phyloP scores from a whole-genome alignment of 2,113 vertebrate species.

The Nothobranchius kuhntae region DNA sequence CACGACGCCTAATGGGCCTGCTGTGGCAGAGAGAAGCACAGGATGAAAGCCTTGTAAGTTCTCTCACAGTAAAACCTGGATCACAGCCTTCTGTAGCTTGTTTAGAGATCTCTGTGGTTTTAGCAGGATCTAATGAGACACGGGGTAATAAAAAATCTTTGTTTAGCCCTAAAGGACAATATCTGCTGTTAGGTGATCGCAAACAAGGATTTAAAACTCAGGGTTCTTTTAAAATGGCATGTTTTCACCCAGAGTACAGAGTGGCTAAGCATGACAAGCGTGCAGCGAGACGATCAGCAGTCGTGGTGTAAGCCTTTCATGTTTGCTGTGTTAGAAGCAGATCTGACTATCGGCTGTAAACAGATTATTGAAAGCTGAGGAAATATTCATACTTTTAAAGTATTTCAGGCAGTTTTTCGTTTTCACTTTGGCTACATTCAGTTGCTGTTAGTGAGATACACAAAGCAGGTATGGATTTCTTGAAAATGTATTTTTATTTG shows the following conservation, averaged over 20 bases:
- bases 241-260: constrained; percentile 9
- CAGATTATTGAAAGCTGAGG: constrained; percentile 5
- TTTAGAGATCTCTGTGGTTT: constrained; percentile 27
- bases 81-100: constrained; percentile 22
- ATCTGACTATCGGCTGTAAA: constrained; percentile 34
- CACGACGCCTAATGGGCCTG: constrained; percentile 59
- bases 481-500: too few species aligned
- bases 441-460: not conserved
- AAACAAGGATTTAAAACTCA: constrained; percentile 24
- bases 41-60: constrained; percentile 52
- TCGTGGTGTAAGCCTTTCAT: constrained; percentile 33
- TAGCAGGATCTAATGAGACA: constrained; percentile 3
- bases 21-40: constrained; percentile 52
- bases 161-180: constrained; percentile 16
- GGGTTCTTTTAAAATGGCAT: not conserved
- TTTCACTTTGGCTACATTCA: not conserved
- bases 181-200: constrained; percentile 12
- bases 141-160: constrained; percentile 14
- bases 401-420: not conserved
- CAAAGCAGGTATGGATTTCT: not conserved
- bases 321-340: constrained; percentile 21
- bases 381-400: constrained; percentile 10
- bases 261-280: constrained; percentile 23
- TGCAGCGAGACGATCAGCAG: constrained; percentile 18
- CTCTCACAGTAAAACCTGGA: constrained; percentile 37